phyloP scores from a whole-genome alignment of 2,797 vertebrate genomes.

The Setipinna tenuifilis region DNA sequence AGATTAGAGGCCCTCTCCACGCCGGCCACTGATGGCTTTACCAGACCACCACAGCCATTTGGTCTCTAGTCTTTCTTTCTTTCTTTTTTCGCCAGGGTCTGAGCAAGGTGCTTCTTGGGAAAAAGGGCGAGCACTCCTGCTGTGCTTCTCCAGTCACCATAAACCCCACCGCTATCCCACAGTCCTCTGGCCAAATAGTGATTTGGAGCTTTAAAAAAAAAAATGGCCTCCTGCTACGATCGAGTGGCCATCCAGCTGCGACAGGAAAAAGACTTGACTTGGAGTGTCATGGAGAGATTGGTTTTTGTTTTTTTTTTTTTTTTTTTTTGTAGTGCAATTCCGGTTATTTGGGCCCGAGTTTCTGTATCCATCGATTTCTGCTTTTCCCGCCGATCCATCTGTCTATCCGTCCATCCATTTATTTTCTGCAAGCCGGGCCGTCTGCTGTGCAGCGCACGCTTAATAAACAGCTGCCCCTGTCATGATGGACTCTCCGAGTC shows the following conservation, averaged over 20 bases:
- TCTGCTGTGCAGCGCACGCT: neutral
- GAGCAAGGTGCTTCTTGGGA: conserved; percentile 52
- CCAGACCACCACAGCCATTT: conserved; percentile 38
- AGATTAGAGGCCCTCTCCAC: conserved; percentile 24
- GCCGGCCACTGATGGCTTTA: conserved; percentile 48
- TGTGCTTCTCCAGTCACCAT: conserved; percentile 44
- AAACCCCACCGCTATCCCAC: conserved; percentile 34
- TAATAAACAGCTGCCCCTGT: conserved; percentile 26
- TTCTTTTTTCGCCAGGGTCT: conserved; percentile 28
- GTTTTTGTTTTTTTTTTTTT: too few species aligned
- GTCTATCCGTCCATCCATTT: neutral
- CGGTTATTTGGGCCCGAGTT: neutral
- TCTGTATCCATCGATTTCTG: neutral
- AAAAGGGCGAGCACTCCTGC: conserved; percentile 36
- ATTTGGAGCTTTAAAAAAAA: too few species aligned
- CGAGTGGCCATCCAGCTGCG: neutral
- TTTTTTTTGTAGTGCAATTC: neutral
- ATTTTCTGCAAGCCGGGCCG: neutral
- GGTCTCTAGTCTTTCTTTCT: conserved; percentile 22
- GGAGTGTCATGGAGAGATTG: neutral
- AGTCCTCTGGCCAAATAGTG: conserved; percentile 11
- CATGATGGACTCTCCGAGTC: neutral
- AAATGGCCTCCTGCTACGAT: neutral
- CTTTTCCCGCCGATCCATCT: neutral
- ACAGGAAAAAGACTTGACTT: conserved; percentile 8